Base-by-base conservation (phyloP, 2,113 vertebrate genomes). In the Maccullochella peelii region DNA sequence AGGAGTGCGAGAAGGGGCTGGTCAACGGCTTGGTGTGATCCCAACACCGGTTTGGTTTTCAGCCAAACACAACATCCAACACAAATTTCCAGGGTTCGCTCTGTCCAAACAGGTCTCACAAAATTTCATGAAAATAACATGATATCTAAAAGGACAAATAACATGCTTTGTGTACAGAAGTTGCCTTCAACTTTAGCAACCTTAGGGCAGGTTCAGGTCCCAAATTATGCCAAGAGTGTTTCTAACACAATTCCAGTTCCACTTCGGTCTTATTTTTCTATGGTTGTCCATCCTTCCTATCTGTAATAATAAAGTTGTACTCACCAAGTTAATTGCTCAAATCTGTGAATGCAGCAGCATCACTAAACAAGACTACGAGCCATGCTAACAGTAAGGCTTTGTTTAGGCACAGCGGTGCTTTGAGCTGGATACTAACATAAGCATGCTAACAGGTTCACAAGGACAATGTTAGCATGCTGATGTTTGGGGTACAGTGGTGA, bases 1-100 rank as follows among this genome's bases (percentile, higher is more conserved):
- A 99, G 78, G 97, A 98, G 79, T 96, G 96, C 2, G 97, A 99
- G 88, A 96, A 96, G 88, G 95, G 70, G 5, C 79, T 95, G 81
- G 79, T 97, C 9, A 98, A 97, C 0, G 96, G 96, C 81, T 95
- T 95, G 63, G 95, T 92, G 86, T 95, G 92, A 94, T 92, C 91
- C 38, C 65, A 38, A 27, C 30, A 2, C 8, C 36, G 27, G 30
- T 57, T 58, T 42, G 20, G 57, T 63, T 77, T 63, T 62, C 83
- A 81, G 49, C 65, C 63, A n/a, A n/a, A n/a, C n/a, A n/a, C n/a
- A n/a, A n/a, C n/a, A n/a, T n/a, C n/a, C n/a, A 50, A 65, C 78
- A 72, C 23, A 38, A 0, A 77, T 27, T 33, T 47, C 61, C 70
- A 36, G 55, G 58, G 75, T 52, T 65, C 9, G n/a, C 50, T 63